A percentile compares a stretch with the other conserved stretches of the same genome.
Conservation (phyloP, 2,797 vertebrate species). For the Falco novaeseelandiae region DNA sequence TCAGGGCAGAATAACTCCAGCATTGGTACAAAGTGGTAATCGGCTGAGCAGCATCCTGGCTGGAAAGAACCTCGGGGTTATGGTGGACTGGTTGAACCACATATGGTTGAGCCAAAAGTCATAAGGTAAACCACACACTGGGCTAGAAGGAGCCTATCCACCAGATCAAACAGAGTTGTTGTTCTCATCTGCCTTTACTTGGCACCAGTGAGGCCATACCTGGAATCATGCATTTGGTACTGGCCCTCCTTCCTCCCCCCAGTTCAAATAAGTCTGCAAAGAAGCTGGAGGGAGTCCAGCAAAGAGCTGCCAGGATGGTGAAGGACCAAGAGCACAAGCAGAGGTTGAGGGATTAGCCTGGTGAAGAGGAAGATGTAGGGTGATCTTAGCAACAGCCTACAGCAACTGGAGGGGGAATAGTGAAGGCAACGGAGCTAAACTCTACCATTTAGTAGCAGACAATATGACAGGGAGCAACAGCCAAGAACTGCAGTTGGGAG, state of each 20-base stretch:
- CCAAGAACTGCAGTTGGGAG: background rate
- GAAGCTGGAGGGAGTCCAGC: background rate
- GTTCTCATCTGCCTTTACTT: background rate
- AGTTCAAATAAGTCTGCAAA: background rate
- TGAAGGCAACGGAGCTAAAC: background rate
- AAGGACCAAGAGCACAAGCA: background rate
- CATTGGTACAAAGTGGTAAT: background rate
- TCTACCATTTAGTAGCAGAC: background rate
- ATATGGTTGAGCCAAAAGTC: background rate
- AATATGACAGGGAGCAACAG: background rate
- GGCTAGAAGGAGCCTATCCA: background rate
- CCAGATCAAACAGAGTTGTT: background rate
- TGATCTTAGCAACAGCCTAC: background rate
- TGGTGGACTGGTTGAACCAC: background rate
- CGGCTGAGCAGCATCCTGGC: background rate
- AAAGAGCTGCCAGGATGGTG: background rate
- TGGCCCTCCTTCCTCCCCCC: background rate
- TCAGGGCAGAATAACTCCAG: background rate
- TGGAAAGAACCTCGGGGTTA: background rate
- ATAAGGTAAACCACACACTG: background rate
- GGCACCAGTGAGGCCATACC: background rate
- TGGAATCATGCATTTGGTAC: background rate
- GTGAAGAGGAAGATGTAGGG: background rate
- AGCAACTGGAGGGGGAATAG: background rate
- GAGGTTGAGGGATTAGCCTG: background rate